Evolutionary conservation across 2,113 vertebrate genomes (phyloP).

Genomic region (Nothocercus julius): DNA sequence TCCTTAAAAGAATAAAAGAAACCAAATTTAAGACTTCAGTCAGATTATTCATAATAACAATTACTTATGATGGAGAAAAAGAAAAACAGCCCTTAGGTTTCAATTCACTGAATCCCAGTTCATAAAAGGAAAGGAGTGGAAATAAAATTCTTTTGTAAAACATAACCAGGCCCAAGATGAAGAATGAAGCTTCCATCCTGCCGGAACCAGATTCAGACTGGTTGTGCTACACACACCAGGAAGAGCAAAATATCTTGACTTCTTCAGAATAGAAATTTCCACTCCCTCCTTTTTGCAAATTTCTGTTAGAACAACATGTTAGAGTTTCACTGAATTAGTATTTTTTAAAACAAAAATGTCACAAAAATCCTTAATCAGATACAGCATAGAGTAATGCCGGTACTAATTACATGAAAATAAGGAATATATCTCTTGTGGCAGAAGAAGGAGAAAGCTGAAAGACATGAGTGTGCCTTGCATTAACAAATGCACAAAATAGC

Average conservation of each 20-base stretch:
- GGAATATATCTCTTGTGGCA: not conserved
- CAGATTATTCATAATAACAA: not conserved
- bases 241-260: not conserved
- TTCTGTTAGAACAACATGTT: too few species aligned
- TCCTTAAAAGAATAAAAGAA: not conserved
- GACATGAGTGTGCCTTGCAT: not conserved
- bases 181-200: not conserved
- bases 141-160: not conserved
- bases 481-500: not conserved
- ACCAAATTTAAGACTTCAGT: not conserved
- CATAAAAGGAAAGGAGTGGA: not conserved
- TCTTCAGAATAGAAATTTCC: not conserved
- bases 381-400: not conserved
- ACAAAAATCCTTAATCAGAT: not conserved
- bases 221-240: not conserved
- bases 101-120: not conserved
- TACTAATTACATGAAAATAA: not conserved
- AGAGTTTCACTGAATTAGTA: not conserved
- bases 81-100: not conserved
- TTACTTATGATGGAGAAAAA: not conserved
- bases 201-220: not conserved
- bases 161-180: rapidly evolving
- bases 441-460: not conserved
- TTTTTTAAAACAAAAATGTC: not conserved
- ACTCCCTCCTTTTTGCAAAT: not conserved